Evolutionary conservation across 2,888 invertebrate genomes (phyloP), one percentile per base, ranked within the genome.

Genomic region (Caenorhabditis zanzibari): DNA sequence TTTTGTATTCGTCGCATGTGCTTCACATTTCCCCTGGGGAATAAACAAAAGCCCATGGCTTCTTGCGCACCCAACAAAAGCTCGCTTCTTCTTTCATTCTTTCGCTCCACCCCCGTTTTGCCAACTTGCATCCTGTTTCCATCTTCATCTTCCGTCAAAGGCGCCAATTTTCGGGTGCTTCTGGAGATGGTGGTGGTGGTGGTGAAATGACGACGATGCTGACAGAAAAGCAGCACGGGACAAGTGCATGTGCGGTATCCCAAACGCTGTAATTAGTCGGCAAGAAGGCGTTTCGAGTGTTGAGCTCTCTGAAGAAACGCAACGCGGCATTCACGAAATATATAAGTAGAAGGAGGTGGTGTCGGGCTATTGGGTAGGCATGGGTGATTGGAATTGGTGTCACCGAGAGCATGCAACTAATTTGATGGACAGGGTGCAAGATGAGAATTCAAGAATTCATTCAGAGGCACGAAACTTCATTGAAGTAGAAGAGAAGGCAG

Each of bases 41-140:
- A 81, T 81, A 81, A 81, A 81, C 81, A 81, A 81, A 81, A 81
- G 81, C 81, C 76, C 76, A 76, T 69, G 69, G 76, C 76, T 77
- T 77, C 69, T 77, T 52, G 69, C 77, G 79, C 79, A 79, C 79
- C 79, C 79, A 79, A 79, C 79, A 79, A 79, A 79, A 79, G 79
- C 79, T 71, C 71, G 71, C 71, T 44, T 79, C 68, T 54, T 71
- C 68, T 56, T 69, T 69, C 47, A 68, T 41, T 44, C 44, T n/a
- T 47, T 47, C 47, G n/a, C 77, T 28, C 24, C 26, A 28, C 22
- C 22, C n/a, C 66, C 76, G 41, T 61, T 77, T 71, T 68, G 54
- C 68, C 68, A 68, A 68, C 54, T 63, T 56, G 35, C 63, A 63
- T 79, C 71, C 71, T 58, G 59, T 52, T 64, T 64, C 79, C 44